Evolutionary conservation across 2,888 invertebrate genomes (phyloP), one percentile per base, ranked within the genome.

Genomic region (Silvanus unidentatus): DNA sequence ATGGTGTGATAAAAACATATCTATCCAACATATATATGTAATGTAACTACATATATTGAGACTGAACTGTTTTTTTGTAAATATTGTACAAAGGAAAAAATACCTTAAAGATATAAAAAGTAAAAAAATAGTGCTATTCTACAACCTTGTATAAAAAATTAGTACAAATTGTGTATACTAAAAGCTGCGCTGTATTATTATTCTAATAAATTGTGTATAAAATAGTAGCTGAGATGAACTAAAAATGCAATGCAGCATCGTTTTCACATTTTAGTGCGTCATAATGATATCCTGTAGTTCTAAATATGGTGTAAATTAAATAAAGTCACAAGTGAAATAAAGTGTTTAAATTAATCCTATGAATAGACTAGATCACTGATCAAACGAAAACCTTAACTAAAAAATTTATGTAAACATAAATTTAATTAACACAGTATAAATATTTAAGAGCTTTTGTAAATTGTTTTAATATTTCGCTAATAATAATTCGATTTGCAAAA

Each of bases 1-100:
- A 22, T 22, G 43, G 42, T 30, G 48, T 53, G 55, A 54, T 53
- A 47, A 49, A 53, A 55, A 59, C 61, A 61, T 61, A 61, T 61
- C 61, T 53, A 47, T 64, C 58, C 22, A 5, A 22, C 22, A 22
- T 22, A 22, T 22, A 5, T 22, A 22, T 22, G 8, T 22, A 22
- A 22, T n/a, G n/a, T n/a, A n/a, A n/a, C n/a, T n/a, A n/a, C n/a
- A n/a, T n/a, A n/a, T 22, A 22, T 22, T 57, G 60, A 64, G 66
- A 66, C 64, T 65, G 64, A 65, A 43, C 44, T 46, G 46, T 48
- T 39, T 32, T 44, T 29, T n/a, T 55, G 57, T 59, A 59, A 57
- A 59, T 56, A 53, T 40, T 50, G 50, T 50, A 52, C 45, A 50
- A 45, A 53, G 44, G 37, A 37, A 41, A 40, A 11, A 22, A 5